Evolutionary conservation across 1,140 invertebrate species (phyloP).

Genomic region (Lucilia cuprina): DNA sequence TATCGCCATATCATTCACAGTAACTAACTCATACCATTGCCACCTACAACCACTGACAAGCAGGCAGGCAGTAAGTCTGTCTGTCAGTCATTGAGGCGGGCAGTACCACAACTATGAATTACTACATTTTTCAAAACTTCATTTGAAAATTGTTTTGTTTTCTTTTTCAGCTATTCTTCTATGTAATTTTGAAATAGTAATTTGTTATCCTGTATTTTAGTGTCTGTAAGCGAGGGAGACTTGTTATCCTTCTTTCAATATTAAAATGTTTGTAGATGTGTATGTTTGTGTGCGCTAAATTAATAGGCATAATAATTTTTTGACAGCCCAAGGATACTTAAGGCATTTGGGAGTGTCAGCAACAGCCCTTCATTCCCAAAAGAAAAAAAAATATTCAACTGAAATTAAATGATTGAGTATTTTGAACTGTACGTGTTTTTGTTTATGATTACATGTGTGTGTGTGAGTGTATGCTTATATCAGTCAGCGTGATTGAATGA

Average conservation of each 20-base stretch:
- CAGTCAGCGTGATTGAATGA: constrained; percentile 27
- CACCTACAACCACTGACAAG: not conserved
- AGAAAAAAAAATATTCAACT: not conserved
- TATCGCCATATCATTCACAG: not conserved
- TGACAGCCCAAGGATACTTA: constrained; percentile 61
- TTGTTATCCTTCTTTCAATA: not conserved
- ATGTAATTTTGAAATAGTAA: not conserved
- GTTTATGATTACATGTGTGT: constrained; percentile 2
- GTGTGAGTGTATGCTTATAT: not conserved
- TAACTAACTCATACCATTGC: not conserved
- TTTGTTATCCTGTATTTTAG: constrained; percentile 3
- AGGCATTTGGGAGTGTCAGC: constrained; percentile 37
- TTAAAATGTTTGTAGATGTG: no score
- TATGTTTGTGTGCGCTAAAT: constrained; percentile 47
- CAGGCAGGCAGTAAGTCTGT: no score
- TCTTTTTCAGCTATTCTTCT: not conserved
- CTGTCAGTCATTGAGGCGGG: no score
- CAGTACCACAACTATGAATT: not conserved
- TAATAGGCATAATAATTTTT: constrained; percentile 64
- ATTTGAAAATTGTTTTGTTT: not conserved
- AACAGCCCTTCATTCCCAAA: constrained; percentile 29
- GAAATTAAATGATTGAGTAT: constrained; percentile 27
- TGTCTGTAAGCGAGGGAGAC: not conserved
- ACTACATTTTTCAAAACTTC: not conserved
- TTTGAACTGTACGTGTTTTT: not conserved